phyloP scores from a whole-genome alignment of 2,888 invertebrate species.

The Nomada fabriciana region DNA sequence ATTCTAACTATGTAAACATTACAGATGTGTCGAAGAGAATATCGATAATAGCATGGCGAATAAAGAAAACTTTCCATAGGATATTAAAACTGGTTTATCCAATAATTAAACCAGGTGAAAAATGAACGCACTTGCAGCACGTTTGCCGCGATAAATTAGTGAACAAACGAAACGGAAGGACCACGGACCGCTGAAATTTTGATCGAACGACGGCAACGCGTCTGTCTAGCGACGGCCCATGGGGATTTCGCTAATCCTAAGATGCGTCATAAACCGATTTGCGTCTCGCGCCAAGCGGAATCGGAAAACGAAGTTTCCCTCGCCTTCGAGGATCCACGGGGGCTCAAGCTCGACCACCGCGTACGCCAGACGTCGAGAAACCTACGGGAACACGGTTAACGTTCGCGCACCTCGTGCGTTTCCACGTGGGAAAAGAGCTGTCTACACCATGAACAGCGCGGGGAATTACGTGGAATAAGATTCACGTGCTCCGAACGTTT shows the following conservation, averaged over 20 bases:
- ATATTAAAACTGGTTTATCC: no score
- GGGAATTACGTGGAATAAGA: not conserved
- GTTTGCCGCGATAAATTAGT: constrained; percentile 37
- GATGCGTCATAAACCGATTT: constrained; percentile 70
- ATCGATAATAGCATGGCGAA: no score
- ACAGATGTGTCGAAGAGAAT: no score
- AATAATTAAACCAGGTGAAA: not conserved
- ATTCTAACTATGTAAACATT: no score
- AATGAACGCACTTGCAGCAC: constrained; percentile 23
- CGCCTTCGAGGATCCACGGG: constrained; percentile 7
- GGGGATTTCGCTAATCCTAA: constrained; percentile 65
- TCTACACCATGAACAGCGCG: no score
- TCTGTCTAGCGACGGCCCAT: constrained; percentile 36
- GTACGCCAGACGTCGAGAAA: not conserved
- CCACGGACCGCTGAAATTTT: constrained; percentile 60
- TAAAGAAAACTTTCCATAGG: no score
- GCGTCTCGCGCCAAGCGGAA: constrained; percentile 43
- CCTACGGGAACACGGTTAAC: not conserved
- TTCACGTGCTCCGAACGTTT: not conserved
- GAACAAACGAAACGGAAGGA: constrained; percentile 44
- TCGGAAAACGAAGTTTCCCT: constrained; percentile 59
- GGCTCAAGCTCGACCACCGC: not conserved
- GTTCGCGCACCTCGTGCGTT: not conserved
- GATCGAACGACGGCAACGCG: constrained; percentile 45
- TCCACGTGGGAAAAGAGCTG: not conserved